phyloP scores from a whole-genome alignment of 1,140 invertebrate genomes.

The Sesamia nonagrioides region DNA sequence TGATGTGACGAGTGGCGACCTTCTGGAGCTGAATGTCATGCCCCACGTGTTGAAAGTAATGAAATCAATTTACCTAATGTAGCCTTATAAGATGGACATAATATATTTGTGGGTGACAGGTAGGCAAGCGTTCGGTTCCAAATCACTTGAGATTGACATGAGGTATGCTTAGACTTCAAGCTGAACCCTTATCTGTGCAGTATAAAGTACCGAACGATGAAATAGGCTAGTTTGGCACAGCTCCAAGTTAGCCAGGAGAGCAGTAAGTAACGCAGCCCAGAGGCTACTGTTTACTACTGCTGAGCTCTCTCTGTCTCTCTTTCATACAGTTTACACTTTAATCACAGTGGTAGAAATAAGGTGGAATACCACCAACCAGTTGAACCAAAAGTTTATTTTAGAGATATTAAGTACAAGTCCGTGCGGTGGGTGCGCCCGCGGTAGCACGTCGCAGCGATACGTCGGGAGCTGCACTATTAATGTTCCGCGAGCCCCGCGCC shows the following conservation, averaged over 20 bases:
- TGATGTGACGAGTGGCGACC: background rate
- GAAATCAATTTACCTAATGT: conserved; percentile 13
- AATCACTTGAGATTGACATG: background rate
- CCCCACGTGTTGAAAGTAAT: conserved; percentile 23
- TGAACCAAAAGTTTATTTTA: too few species aligned
- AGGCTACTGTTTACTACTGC: background rate
- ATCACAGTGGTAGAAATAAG: too few species aligned
- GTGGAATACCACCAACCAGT: too few species aligned
- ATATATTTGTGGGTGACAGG: conserved; percentile 17
- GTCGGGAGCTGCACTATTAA: too few species aligned
- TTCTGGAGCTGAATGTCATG: conserved; percentile 12
- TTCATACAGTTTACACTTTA: background rate
- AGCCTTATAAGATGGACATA: background rate
- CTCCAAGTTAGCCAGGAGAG: background rate
- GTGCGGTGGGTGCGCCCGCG: too few species aligned
- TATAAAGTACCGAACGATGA: background rate
- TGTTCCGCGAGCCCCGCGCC: too few species aligned
- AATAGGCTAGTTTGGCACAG: conserved; percentile 14
- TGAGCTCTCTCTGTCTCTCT: background rate
- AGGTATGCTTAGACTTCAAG: background rate
- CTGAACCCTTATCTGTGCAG: background rate
- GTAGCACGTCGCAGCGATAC: too few species aligned
- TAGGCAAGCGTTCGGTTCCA: conserved; percentile 22
- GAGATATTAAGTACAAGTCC: too few species aligned
- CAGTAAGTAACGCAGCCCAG: background rate